Conservation (phyloP, 2,113 vertebrate genomes). For the Aepyceros melampus region DNA sequence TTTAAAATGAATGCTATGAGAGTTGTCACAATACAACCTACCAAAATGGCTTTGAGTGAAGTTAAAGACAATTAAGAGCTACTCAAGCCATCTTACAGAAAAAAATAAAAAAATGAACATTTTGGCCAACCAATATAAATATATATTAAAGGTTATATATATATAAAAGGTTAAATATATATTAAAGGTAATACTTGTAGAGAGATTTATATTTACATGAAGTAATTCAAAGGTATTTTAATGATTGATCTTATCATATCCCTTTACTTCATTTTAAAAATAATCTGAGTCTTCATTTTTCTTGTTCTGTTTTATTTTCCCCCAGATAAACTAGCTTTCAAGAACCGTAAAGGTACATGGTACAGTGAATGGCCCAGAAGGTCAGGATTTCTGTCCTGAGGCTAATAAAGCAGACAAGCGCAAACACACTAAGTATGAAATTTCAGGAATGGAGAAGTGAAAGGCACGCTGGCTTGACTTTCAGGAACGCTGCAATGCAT, state of each 20-base stretch:
- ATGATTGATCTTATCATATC: background rate
- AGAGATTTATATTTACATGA: background rate
- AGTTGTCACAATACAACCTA: background rate
- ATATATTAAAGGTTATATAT: background rate
- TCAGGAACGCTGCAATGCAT: constrained; percentile 47
- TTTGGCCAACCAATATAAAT: background rate
- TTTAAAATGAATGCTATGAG: background rate
- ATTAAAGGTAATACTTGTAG: fast-evolving
- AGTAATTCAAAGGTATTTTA: background rate
- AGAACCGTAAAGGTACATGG: background rate
- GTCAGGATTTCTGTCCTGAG: constrained; percentile 32
- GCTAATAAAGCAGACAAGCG: constrained; percentile 43
- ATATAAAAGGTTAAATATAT: background rate
- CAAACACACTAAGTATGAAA: constrained; percentile 22
- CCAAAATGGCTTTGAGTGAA: background rate
- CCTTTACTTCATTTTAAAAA: background rate
- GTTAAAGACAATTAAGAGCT: background rate
- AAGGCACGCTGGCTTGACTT: constrained; percentile 47
- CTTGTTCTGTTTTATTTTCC: background rate
- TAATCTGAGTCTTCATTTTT: background rate
- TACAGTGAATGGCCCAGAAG: background rate
- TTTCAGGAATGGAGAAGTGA: constrained; percentile 46
- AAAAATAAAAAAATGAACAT: background rate
- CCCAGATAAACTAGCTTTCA: background rate
- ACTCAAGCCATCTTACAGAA: background rate